Conservation (phyloP, 2,888 invertebrate genomes). For the Halictus ligatus region DNA sequence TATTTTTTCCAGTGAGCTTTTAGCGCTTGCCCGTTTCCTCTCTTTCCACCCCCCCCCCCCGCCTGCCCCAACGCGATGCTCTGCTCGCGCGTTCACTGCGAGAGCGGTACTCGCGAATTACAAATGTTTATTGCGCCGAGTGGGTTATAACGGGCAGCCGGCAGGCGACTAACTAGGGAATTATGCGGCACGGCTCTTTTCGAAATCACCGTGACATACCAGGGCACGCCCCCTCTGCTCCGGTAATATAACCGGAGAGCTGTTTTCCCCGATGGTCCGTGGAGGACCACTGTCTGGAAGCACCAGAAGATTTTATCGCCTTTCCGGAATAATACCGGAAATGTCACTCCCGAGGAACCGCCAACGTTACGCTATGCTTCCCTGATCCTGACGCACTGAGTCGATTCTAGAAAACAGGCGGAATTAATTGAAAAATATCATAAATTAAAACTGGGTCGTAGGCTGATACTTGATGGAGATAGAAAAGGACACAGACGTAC, state of each 20-base stretch:
- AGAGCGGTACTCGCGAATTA: slow-evolving; percentile 65
- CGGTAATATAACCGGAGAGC: slow-evolving; percentile 34
- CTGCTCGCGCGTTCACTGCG: background rate
- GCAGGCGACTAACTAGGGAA: slow-evolving; percentile 70
- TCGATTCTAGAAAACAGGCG: background rate
- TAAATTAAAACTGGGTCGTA: no score
- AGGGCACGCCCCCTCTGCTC: slow-evolving; percentile 34
- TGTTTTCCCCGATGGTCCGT: slow-evolving; percentile 33
- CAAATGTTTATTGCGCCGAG: slow-evolving; percentile 73
- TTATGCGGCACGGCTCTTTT: slow-evolving; percentile 68
- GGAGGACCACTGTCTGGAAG: slow-evolving; percentile 32
- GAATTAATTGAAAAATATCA: background rate
- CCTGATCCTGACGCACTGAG: background rate
- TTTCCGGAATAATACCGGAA: background rate
- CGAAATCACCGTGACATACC: slow-evolving; percentile 61
- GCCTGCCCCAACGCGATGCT: background rate
- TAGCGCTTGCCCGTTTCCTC: slow-evolving; percentile 56
- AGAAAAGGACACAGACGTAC: background rate
- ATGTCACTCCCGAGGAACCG: background rate
- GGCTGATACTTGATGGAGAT: background rate
- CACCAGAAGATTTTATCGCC: slow-evolving; percentile 14
- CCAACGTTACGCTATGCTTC: background rate
- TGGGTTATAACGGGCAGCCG: slow-evolving; percentile 69
- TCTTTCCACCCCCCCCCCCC: background rate
- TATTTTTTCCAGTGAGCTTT: slow-evolving; percentile 72